Conservation (phyloP, 1,140 invertebrate species). For the Lepidurus couesii region DNA sequence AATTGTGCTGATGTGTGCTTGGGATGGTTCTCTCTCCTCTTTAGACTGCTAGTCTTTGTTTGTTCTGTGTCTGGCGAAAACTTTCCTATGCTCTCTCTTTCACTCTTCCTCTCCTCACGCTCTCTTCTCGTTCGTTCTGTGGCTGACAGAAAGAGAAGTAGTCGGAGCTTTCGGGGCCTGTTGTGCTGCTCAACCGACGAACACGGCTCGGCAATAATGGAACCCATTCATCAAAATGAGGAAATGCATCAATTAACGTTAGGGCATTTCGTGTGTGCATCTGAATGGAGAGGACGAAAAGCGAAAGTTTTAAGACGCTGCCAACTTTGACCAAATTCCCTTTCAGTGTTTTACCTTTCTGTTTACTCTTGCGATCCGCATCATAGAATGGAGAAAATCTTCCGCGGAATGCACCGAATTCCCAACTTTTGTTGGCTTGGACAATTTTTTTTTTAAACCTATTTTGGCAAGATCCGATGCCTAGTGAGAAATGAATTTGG, state of each 20-base stretch:
- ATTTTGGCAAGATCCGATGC: no score
- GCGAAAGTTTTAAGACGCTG: no score
- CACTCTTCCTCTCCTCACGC: not conserved
- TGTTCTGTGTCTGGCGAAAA: not conserved
- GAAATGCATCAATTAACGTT: conserved; percentile 20
- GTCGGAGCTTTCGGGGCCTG: not conserved
- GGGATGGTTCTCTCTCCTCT: not conserved
- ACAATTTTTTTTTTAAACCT: no score
- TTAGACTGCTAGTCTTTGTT: not conserved
- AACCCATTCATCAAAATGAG: not conserved
- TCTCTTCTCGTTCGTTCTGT: not conserved
- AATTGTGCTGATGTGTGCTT: not conserved
- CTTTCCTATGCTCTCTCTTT: not conserved
- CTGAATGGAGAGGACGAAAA: no score
- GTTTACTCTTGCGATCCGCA: no score
- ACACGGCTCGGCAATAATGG: not conserved
- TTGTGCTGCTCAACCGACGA: not conserved
- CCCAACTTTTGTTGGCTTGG: no score
- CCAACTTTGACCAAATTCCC: no score
- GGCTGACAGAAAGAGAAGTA: conserved; percentile 1
- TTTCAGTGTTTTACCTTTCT: no score
- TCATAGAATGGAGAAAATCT: no score
- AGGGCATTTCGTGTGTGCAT: no score
- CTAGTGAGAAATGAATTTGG: not conserved
- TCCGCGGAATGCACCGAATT: no score